Evolutionary conservation across 2,113 vertebrate species (phyloP).

Genomic region (Aspidoscelis tigris): DNA sequence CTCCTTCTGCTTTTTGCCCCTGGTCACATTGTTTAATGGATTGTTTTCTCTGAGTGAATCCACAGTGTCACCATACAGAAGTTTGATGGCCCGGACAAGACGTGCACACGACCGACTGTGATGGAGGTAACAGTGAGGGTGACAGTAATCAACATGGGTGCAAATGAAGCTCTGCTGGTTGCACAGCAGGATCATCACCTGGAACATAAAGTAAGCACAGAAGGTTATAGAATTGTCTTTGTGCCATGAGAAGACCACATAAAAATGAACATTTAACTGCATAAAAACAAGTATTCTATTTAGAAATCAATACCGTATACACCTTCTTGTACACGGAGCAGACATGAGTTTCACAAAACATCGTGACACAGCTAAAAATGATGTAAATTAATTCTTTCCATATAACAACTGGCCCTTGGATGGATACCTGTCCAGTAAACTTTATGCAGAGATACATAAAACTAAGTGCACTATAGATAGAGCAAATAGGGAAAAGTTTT

Average conservation of each 20-base stretch:
- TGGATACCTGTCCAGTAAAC: neutral
- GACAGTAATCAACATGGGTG: slow-evolving; percentile 95
- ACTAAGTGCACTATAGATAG: too few relatives aligned
- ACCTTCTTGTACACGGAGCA: neutral
- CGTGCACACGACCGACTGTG: slow-evolving; percentile 96
- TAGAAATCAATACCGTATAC: too few relatives aligned
- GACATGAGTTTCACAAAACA: neutral
- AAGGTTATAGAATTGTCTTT: neutral
- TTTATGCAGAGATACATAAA: too few relatives aligned
- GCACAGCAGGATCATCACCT: slow-evolving; percentile 98
- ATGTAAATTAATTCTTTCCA: neutral
- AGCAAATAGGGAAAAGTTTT: too few relatives aligned
- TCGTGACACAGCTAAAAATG: neutral
- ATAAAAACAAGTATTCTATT: too few relatives aligned
- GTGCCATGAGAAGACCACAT: slow-evolving; percentile 1
- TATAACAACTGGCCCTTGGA: neutral
- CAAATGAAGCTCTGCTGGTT: slow-evolving; percentile 99
- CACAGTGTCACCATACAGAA: slow-evolving; percentile 93
- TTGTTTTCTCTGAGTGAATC: slow-evolving; percentile 89
- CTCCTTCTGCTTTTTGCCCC: slow-evolving; percentile 94
- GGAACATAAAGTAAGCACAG: slow-evolving; percentile 42
- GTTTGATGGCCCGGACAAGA: slow-evolving; percentile 94
- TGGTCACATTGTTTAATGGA: slow-evolving; percentile 69
- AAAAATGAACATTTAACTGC: neutral
- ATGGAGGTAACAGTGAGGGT: slow-evolving; percentile 96